These are phyloP conservation scores for human DNA, from an alignment of 2,113 vertebrate species.

Conservation along the genomic window GRCh38 chr18:31865501-31866000, in stretches of 20 bases:
- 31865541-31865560: not conserved
- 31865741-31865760: not conserved
- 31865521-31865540: conserved; percentile 10
- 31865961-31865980: not conserved
- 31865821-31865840: not conserved
- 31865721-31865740: not conserved
- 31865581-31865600: not conserved
- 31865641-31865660: not conserved
- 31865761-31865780: conserved; percentile 6
- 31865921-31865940: not conserved
- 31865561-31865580: conserved; percentile 49
- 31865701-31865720: not conserved
- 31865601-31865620: conserved; percentile 6
- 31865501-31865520: conserved; percentile 5
- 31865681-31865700: conserved; percentile 13
- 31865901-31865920: not conserved
- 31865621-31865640: conserved; percentile 23
- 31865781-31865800: not conserved
- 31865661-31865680: conserved; percentile 23
- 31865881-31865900: not conserved
- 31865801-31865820: too few species aligned
- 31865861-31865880: conserved; percentile 19
- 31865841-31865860: not conserved
- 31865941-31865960: not conserved
- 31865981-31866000: not conserved